Conservation (phyloP, 2,113 vertebrate genomes). For the Tringa solitaria region DNA sequence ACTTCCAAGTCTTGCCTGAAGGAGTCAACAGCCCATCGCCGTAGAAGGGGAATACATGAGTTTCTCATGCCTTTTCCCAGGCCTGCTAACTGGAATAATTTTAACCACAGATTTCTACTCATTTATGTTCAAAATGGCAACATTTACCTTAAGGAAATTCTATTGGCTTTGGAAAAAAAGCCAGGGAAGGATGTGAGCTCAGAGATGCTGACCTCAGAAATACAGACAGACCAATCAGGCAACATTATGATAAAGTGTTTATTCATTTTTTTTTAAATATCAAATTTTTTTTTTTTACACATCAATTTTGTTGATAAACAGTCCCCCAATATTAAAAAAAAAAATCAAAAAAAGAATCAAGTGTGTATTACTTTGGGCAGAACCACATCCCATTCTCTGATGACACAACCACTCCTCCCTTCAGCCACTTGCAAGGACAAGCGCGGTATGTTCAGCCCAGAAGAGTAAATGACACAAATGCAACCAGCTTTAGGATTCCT, state of each 20-base stretch:
- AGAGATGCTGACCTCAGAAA: neutral
- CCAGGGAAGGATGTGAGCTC: neutral
- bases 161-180: neutral
- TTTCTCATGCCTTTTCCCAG: neutral
- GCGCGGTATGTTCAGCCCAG: conserved; percentile 19
- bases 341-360: conserved; percentile 33
- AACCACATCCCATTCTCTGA: conserved; percentile 64
- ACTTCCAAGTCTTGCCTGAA: neutral
- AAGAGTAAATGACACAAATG: conserved; percentile 50
- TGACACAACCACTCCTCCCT: conserved; percentile 21
- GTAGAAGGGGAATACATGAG: neutral
- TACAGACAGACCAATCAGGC: neutral
- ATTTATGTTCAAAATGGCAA: neutral
- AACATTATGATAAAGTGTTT: conserved; percentile 63
- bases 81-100: neutral
- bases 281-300: conserved; percentile 58
- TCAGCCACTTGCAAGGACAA: neutral
- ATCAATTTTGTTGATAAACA: conserved; percentile 55
- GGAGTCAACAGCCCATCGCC: neutral
- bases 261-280: conserved; percentile 62
- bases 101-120: neutral
- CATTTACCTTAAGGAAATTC: neutral
- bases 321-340: conserved; percentile 44
- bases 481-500: conserved; percentile 70
- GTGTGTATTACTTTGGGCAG: conserved; percentile 58